Conservation (phyloP, 2,113 vertebrate genomes). For the Spea multiplicata region DNA sequence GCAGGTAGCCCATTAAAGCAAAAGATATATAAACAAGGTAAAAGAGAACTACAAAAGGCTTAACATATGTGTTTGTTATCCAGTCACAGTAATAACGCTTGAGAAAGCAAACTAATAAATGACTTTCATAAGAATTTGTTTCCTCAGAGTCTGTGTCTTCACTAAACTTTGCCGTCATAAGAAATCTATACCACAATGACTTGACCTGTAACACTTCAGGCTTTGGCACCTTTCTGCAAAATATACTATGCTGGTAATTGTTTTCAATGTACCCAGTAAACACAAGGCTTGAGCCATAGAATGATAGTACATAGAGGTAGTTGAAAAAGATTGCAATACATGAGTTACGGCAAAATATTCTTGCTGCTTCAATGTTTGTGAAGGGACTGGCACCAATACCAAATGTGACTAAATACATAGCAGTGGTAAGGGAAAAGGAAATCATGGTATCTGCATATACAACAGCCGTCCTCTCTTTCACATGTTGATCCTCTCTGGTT, state of each 20-base stretch:
- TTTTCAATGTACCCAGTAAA: conserved; percentile 98
- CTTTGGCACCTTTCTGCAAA: conserved; percentile 93
- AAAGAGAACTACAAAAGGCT: conserved; percentile 98
- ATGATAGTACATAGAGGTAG: conserved; percentile 96
- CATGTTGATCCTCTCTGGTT: conserved; percentile 95
- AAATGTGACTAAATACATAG: conserved; percentile 95
- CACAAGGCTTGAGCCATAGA: conserved; percentile 97
- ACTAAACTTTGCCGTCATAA: conserved; percentile 92
- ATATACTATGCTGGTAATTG: conserved; percentile 96
- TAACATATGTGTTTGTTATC: conserved; percentile 99
- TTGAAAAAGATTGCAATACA: conserved; percentile 90
- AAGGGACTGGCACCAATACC: conserved; percentile 97
- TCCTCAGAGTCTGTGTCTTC: conserved; percentile 80
- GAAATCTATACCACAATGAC: conserved; percentile 94
- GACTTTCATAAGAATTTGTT: conserved; percentile 85
- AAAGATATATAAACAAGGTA: conserved; percentile 99
- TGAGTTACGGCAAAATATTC: conserved; percentile 95
- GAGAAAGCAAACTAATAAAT: conserved; percentile 94
- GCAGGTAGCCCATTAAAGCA: conserved; percentile 97
- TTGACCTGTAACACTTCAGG: conserved; percentile 89
- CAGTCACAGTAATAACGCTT: conserved; percentile 97
- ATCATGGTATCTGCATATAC: conserved; percentile 97
- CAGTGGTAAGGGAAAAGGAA: conserved; percentile 93
- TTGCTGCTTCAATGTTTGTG: conserved; percentile 98
- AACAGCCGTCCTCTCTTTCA: conserved; percentile 94